Evolutionary conservation across 1,140 invertebrate genomes (phyloP), one percentile per base, ranked within the genome.

Genomic region (Parapsyche elsis): DNA sequence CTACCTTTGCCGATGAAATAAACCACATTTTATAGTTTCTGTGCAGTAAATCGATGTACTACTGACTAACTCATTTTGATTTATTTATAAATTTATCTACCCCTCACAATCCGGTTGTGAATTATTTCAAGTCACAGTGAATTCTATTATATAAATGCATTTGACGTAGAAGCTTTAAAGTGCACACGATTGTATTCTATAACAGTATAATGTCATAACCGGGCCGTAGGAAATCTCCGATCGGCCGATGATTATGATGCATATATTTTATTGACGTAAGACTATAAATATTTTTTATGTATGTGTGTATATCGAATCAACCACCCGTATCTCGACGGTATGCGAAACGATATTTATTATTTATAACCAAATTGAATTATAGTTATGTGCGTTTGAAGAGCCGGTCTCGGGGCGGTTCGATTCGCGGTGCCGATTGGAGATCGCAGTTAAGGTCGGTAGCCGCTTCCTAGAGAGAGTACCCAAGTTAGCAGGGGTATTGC

Each of bases 341-440:
- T 12, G 16, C 16, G 16, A 53, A 5, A 53, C 49, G 49, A 53
- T 53, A 53, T 53, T 14, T 53, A 53, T 14, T 53, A 53, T 67
- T 67, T 67, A 67, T 67, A 26, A 24, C 64, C 24, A 67, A 67
- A 67, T 67, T 67, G 64, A 67, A 67, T 67, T 67, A 67, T 67
- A 67, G 64, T 67, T 24, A 67, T 67, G 64, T 67, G 59, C 59
- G 59, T 61, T 61, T 61, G 59, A 67, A 23, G 64, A 19, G 19
- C 19, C 19, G 21, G 23, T 24, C 5, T 26, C 19, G 64, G 64
- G 64, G 53, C 46, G 77, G 59, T 73, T 59, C 45, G 81, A 81
- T 81, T 70, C 74, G 38, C 38, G n/a, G 77, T 45, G 23, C 24
- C 38, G 81, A 81, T 81, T 67, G 49, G 45, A 81, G 81, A 81